Conservation (phyloP, 2,888 invertebrate genomes). For the Malthinus seriepunctatus region DNA sequence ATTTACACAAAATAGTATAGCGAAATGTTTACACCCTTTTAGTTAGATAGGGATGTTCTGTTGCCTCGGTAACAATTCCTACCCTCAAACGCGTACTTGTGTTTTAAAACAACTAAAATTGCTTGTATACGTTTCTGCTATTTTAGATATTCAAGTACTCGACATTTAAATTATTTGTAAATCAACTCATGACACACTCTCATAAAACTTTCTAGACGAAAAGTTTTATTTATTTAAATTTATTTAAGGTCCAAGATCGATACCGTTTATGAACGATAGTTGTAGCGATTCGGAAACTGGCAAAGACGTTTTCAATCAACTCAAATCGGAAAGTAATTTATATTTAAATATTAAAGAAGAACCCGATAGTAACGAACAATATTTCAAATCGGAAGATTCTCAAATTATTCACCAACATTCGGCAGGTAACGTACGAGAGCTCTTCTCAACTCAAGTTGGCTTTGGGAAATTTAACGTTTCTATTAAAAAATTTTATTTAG, state of each 20-base stretch:
- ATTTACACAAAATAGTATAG: neutral
- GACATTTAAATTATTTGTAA: neutral
- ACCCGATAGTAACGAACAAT: constrained; percentile 49
- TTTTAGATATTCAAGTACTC: neutral
- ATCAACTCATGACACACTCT: neutral
- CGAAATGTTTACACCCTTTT: neutral
- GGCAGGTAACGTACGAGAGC: constrained; percentile 39
- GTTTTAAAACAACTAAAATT: constrained; percentile 9
- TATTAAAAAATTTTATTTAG: constrained; percentile 2
- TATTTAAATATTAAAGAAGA: constrained; percentile 56
- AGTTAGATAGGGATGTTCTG: constrained; percentile 10
- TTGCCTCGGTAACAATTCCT: constrained; percentile 17
- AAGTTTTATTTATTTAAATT: neutral
- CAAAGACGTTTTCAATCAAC: constrained; percentile 40
- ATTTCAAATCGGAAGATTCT: constrained; percentile 36
- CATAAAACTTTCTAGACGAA: neutral
- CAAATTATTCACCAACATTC: constrained; percentile 41
- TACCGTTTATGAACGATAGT: constrained; percentile 57
- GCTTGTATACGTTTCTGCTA: constrained; percentile 6
- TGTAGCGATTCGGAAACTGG: constrained; percentile 56
- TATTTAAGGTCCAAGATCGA: constrained; percentile 52
- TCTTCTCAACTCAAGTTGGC: neutral
- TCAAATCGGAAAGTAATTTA: constrained; percentile 42
- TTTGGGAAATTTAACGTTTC: no score
- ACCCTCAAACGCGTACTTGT: constrained; percentile 5